Evolutionary conservation across 2,113 vertebrate species (phyloP).

Genomic region (Ahaetulla prasina): DNA sequence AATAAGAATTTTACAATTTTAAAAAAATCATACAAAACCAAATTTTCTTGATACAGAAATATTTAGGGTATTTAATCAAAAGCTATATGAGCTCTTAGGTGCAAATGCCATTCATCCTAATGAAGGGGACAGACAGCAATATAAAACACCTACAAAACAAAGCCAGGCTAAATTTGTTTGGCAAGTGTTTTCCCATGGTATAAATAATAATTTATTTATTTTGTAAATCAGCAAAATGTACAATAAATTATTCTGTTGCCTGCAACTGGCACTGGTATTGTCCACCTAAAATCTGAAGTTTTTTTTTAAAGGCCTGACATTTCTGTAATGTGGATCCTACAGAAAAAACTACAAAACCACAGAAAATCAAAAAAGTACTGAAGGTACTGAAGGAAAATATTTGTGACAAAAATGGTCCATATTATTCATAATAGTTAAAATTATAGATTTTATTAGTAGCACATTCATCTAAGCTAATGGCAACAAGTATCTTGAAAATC

Average conservation of each 20-base stretch:
- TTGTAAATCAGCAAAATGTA: neutral
- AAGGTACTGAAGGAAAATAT: too few relatives aligned
- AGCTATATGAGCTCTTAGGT: neutral
- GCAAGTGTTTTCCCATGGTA: neutral
- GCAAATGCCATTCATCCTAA: neutral
- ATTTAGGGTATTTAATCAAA: neutral
- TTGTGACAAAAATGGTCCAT: too few relatives aligned
- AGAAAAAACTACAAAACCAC: too few relatives aligned
- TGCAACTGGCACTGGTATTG: neutral
- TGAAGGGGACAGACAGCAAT: neutral
- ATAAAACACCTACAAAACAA: neutral
- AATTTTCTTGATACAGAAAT: neutral
- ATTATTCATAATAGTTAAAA: neutral
- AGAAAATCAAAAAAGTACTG: too few relatives aligned
- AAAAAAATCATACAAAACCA: neutral
- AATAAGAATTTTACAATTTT: neutral
- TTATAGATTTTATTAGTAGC: neutral
- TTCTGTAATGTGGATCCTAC: too few relatives aligned
- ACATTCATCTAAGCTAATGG: neutral
- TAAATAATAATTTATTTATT: neutral
- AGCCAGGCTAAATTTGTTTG: neutral
- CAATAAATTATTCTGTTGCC: neutral
- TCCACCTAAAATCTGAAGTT: neutral
- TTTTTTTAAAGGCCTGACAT: too few relatives aligned
- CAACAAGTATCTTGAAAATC: neutral